Evolutionary conservation across 2,797 vertebrate genomes (phyloP), one percentile per base, ranked within the genome.

Genomic region (Phataginus tetradactyla): DNA sequence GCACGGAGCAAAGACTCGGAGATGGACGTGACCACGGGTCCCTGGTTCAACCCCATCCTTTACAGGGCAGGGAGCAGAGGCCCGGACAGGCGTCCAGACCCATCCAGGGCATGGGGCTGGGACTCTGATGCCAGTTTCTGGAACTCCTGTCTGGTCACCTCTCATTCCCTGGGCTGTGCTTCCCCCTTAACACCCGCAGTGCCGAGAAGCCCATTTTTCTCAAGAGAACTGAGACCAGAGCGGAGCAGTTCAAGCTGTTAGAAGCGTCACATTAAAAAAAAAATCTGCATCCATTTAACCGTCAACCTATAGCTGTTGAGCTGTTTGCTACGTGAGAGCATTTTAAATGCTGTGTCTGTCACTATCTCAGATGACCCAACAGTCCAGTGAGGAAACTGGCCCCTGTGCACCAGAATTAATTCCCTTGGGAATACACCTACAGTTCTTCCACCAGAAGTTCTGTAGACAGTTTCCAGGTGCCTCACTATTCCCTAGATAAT

Each of bases 311-410:
- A 13, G n/a, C 8, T 32, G 11, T 7, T 37, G 2, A 29, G 20
- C 84, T 32, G 0, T 1, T 5, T 20, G 39, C 61, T 7, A 6
- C n/a, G 1, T 1, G 27, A 23, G 29, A 39, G 51, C 53, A 7
- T 5, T 7, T 11, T 3, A 37, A 49, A 57, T 0, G 37, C 12
- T 1, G 15, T 0, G 27, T 37, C 3, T 13, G 3, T 1, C 23
- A 4, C 11, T n/a, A 17, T 0, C 71, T 37, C 57, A 11, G 23
- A 32, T 8, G 39, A 3, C 1, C 7, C 3, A 0, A 1, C 2
- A 3, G 51, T 11, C 25, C 37, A 3, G 9, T 0, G 29, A 61
- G 45, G 37, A 1, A 3, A 14, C n/a, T 0, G 12, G 71, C 13
- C 34, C 15, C 1, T 2, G 25, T 9, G 45, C 1, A 6, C 32